Percentiles rank a stretch among this genome's conserved stretches.
These are phyloP conservation scores for Drosophila melanogaster DNA, from an alignment of 1,140 invertebrate species.

Conservation along the genomic window Release_6_plus_ISO1_MT NT_037436.4:6762501-6763000, in stretches of 20 bases:
- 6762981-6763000: conserved; percentile 75
- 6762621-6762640: background rate
- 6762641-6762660: background rate
- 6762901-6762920: conserved; percentile 46
- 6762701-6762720: too few relatives aligned
- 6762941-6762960: conserved; percentile 78
- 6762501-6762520: conserved; percentile 22
- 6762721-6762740: too few relatives aligned
- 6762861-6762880: background rate
- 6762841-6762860: background rate
- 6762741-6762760: too few relatives aligned
- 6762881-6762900: conserved; percentile 11
- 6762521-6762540: conserved; percentile 81
- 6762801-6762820: too few relatives aligned
- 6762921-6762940: conserved; percentile 80
- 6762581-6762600: conserved; percentile 1
- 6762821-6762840: too few relatives aligned
- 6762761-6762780: too few relatives aligned
- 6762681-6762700: too few relatives aligned
- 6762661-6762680: background rate
- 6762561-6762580: conserved; percentile 65
- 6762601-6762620: background rate
- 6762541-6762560: conserved; percentile 63
- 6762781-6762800: too few relatives aligned
- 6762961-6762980: conserved; percentile 81